phyloP scores from a whole-genome alignment of 2,113 vertebrate species.

The Rhabdornis inornatus region DNA sequence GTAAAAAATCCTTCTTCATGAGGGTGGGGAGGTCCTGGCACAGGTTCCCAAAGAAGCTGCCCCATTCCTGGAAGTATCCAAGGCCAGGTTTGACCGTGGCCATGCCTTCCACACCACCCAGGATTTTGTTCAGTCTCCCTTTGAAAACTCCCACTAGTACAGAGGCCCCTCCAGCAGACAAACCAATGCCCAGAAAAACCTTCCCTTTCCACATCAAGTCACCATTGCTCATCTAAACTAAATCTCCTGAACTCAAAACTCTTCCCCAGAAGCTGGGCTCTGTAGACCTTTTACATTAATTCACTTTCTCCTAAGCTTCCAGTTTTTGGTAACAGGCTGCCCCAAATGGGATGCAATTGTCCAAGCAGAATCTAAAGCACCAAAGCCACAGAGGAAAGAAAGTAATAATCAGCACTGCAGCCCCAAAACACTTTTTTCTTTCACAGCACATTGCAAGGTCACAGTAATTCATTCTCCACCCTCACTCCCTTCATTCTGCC shows the following conservation, averaged over 20 bases:
- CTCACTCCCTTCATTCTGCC: neutral
- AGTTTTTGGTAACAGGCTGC: neutral
- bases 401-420: neutral
- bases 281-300: neutral
- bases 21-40: neutral
- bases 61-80: neutral
- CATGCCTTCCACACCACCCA: neutral
- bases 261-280: neutral
- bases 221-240: neutral
- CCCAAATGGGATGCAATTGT: neutral
- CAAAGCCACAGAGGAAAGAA: neutral
- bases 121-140: neutral
- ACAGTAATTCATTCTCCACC: neutral
- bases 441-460: neutral
- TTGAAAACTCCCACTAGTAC: neutral
- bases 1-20: neutral
- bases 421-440: neutral
- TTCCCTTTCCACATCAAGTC: neutral
- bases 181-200: neutral
- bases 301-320: neutral
- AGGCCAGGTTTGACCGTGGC: neutral
- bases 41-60: neutral
- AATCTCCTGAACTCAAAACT: neutral
- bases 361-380: neutral
- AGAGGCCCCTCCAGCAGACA: neutral